Base-by-base conservation (phyloP, 2,113 vertebrate species). In the Pachycephala philippinensis region DNA sequence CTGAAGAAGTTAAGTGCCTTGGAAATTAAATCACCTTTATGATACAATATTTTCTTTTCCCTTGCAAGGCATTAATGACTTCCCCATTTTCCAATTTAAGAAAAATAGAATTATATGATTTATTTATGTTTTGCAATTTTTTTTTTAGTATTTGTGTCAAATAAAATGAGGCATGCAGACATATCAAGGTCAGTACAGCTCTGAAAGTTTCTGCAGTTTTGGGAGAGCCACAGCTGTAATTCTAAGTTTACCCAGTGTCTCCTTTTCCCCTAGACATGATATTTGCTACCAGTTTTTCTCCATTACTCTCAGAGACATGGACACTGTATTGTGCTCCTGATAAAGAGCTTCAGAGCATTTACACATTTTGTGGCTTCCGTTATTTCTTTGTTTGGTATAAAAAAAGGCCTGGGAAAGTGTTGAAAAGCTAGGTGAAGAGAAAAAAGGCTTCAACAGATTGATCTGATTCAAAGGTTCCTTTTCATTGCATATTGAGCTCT, bases 11-110 rank as follows among this genome's bases (percentile, higher is more conserved):
- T 40, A 8, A 64, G 3, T 22, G 2, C 13, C 7, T 52, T 47
- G 7, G 7, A 76, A 80, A 72, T 31, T 42, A 1, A 33, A 13
- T 79, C 33, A 44, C 20, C 2, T 72, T 75, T 53, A 20, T 30
- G 7, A 42, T 4, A 28, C 1, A 5, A 14, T 39, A 27, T 37
- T 54, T 82, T 50, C 2, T 61, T 81, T 80, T 57, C 7, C 22
- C 12, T 5, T 53, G 3, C 28, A 79, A 42, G 7, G 0, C 2
- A 69, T n/a, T 59, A 60, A 24, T 30, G 12, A 24, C 17, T 39
- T 53, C 2, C 1, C 3, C 5, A 1, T 30, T 31, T 12, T 27
- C 9, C 40, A 33, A 6, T 30, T 11, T 3, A 49, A n/a, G 50
- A 47, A 39, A 37, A 39, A 19, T 39, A 60, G 35, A 27, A 39